Base-by-base conservation (phyloP, 2,888 invertebrate species). In the Schrankia costaestrigalis region DNA sequence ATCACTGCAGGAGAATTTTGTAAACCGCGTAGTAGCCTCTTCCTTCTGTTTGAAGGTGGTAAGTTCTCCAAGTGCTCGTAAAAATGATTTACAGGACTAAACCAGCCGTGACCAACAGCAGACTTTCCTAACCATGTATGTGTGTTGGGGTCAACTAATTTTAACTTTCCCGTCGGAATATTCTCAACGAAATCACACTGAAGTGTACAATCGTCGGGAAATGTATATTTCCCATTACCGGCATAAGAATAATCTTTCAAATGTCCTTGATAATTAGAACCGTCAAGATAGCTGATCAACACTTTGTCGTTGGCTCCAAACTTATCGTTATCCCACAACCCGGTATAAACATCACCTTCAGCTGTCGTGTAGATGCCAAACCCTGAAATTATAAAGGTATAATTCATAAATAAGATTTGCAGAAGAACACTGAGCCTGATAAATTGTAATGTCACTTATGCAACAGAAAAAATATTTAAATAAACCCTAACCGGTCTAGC, bases 321-420 rank as follows among this genome's bases (percentile, higher is more conserved):
- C 30, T 78, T 78, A 55, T 92, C 91, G 7, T 73, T 62, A 0
- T 87, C 82, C 92, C 92, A 92, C 2, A 51, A 50, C 3, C 90
- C 91, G 12, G 69, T 56, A 59, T 92, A 92, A 0, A 55, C 56
- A 49, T 92, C 90, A 0, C 90, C 90, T 53, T 91, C 91, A 3
- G 85, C 85, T 0, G 91, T 91, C 2, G 56, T 81, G 50, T 92
- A 92, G 7, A 71, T 66, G 5, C 92, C 92, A 1, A 50, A 62
- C 2, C 89, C 90, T 88, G 32, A 28, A 23, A 23, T n/a, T n/a
- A n/a, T n/a, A n/a, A n/a, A n/a, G n/a, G n/a, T n/a, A n/a, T n/a
- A n/a, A n/a, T n/a, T n/a, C n/a, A n/a, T n/a, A n/a, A n/a, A n/a
- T n/a, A n/a, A n/a, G n/a, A n/a, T n/a, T n/a, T n/a, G n/a, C n/a